Conservation (phyloP, 2,113 vertebrate genomes). For the Seriola dumerili region DNA sequence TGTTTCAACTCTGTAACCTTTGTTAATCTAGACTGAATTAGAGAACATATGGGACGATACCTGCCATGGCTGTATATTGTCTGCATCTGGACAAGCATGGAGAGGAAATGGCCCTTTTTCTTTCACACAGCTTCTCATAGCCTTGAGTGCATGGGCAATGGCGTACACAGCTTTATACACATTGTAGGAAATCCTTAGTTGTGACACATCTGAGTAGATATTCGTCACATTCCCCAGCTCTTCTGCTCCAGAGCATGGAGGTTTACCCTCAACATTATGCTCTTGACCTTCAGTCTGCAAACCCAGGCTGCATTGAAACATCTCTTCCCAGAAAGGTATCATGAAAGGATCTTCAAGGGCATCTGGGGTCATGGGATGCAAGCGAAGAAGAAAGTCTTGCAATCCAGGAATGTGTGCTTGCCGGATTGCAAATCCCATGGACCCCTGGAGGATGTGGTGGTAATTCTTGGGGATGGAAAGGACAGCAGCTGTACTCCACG, state of each 20-base stretch:
- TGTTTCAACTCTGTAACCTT: not conserved
- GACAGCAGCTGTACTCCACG: constrained; percentile 86
- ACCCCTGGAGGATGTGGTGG: constrained; percentile 81
- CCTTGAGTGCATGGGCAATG: constrained; percentile 78
- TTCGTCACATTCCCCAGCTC: constrained; percentile 74
- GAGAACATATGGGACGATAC: constrained; percentile 52
- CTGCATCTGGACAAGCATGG: constrained; percentile 72
- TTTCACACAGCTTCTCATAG: constrained; percentile 77
- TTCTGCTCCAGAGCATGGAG: constrained; percentile 82
- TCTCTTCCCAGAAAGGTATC: constrained; percentile 83
- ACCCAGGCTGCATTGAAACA: constrained; percentile 83
- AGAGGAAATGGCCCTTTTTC: constrained; percentile 71
- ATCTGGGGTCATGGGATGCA: constrained; percentile 73
- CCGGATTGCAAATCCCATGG: constrained; percentile 86
- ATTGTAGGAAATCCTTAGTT: constrained; percentile 87
- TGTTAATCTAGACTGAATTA: not conserved
- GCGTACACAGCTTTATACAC: constrained; percentile 87
- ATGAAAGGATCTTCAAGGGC: constrained; percentile 79
- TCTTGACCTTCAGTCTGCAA: constrained; percentile 20
- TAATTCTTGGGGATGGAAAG: constrained; percentile 80
- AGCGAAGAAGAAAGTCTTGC: constrained; percentile 80
- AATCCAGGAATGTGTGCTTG: constrained; percentile 80
- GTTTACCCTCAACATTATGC: constrained; percentile 38
- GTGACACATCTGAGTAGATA: constrained; percentile 85
- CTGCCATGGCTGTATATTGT: constrained; percentile 82